Base-by-base conservation (phyloP, 2,797 vertebrate genomes). In the Crax fasciolata region DNA sequence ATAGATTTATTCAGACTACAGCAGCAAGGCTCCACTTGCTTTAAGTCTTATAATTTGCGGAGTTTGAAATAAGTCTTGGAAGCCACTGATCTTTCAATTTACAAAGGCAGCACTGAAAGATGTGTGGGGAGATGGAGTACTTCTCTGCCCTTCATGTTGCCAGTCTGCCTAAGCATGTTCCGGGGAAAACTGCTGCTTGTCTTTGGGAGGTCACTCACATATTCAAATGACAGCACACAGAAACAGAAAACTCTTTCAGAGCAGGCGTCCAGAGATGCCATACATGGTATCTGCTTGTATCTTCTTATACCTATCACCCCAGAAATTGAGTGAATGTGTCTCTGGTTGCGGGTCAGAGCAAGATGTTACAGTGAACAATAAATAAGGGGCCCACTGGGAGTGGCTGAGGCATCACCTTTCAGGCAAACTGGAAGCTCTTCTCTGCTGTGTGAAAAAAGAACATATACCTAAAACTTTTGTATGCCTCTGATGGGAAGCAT, bases 171-270 rank as follows among this genome's bases (percentile, higher is more conserved):
- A 54, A 73, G 43, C 13, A 32, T 79, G 38, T 91, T 76, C 20
- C 57, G 57, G 54, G 73, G 57, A 84, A 84, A 74, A 62, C 74
- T 57, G 52, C 44, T 0, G 0, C 80, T 92, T 66, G 35, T 35
- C 27, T 81, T 88, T 48, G 55, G 46, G 84, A 76, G 89, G 76
- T 86, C 63, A 30, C 71, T 76, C 30, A 3, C 1, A 1, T 93
- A 76, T 82, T 79, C 76, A 88, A 93, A 66, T 66, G 87, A 38
- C 62, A 73, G 41, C 3, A 2, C 1, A 2, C 66, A 58, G 61
- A 68, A 93, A 87, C 83, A 90, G 63, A 84, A 76, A 71, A 78
- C 39, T 30, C 49, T 92, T 91, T 93, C 63, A 91, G 63, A 95
- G 52, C 70, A 91, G 85, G 55, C 93, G 87, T 79, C 91, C 85